Base-by-base conservation (phyloP, 2,113 vertebrate species). In the Apteryx owenii region DNA sequence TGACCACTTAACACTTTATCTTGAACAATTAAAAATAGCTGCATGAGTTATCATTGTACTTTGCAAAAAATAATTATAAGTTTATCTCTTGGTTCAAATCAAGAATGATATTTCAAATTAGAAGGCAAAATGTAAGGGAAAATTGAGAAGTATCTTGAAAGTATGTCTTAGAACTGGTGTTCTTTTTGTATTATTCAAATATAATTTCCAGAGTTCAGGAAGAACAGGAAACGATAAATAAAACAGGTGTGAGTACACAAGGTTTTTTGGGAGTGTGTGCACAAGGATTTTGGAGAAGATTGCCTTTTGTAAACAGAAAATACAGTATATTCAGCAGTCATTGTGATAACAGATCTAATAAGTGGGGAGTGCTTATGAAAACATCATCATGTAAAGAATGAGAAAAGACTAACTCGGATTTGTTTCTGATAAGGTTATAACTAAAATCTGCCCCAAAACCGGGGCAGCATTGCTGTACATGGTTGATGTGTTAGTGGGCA, bases 391-490 rank as follows among this genome's bases (percentile, higher is more conserved):
- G 83, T 88, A 62, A 80, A 91, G 79, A 77, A 88, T 62, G 40
- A 85, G 68, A 66, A 75, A 82, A 85, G 19, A 80, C 13, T 22
- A 16, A 29, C 23, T 88, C 2, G 7, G 5, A 8, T 82, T 88
- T 85, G 50, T 90, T 95, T 77, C 64, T 83, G 68, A 25, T 93
- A 70, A 81, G 40, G 13, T 42, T 88, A 6, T 73, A 81, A 83
- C 50, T 56, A 89, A 93, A 93, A 85, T 70, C 75, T 85, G 70
- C 82, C 58, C 94, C 82, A 54, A 77, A 86, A 82, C 90, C 85
- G 77, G 68, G 90, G 78, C 54, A 89, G 28, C 31, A 3, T 80
- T 88, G 70, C 48, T 89, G 42, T n/a, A 5, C 20, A 18, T 71
- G 75, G 40, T 44, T 22, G 6, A 25, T 53, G 69, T 23, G 81